These are phyloP conservation scores for Papilio dardanus DNA, from an alignment of 1,140 invertebrate species.

Conservation along the genomic window DNA sequence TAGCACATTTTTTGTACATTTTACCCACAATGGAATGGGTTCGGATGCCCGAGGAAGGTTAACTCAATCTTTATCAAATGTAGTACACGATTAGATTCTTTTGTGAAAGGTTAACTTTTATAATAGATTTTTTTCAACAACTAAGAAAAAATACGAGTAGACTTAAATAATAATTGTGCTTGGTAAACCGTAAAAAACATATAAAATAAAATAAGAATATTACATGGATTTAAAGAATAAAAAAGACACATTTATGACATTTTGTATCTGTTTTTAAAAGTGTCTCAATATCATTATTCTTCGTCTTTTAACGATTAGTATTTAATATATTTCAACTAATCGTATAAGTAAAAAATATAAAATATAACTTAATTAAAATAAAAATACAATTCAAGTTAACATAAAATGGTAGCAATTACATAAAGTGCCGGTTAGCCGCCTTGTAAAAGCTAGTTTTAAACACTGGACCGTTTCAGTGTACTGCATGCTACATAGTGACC, in stretches of 20 bases:
- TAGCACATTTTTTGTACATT: slow-evolving; percentile 25
- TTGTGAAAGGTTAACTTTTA: background rate
- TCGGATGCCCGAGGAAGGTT: background rate
- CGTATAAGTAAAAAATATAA: background rate
- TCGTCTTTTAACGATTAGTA: too few relatives aligned
- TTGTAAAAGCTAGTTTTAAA: slow-evolving; percentile 21
- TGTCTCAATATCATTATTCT: too few relatives aligned
- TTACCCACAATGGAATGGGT: slow-evolving; percentile 3
- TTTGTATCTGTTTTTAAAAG: too few relatives aligned
- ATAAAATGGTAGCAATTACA: slow-evolving; percentile 10
- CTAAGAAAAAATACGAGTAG: too few relatives aligned
- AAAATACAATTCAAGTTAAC: slow-evolving; percentile 6
- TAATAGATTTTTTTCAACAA: too few relatives aligned
- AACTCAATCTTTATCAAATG: slow-evolving; percentile 23
- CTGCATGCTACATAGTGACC: background rate
- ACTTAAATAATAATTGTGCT: too few relatives aligned
- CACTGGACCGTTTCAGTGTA: background rate
- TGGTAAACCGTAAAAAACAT: too few relatives aligned
- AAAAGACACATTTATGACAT: too few relatives aligned
- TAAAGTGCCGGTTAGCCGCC: slow-evolving; percentile 6
- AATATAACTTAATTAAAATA: background rate
- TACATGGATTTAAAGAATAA: too few relatives aligned
- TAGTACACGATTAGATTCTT: slow-evolving; percentile 9
- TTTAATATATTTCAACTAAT: too few relatives aligned
- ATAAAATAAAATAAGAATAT: too few relatives aligned